These are phyloP conservation scores for Psittacara wagleri DNA, from an alignment of 2,113 vertebrate genomes.

Conservation along the genomic window DNA sequence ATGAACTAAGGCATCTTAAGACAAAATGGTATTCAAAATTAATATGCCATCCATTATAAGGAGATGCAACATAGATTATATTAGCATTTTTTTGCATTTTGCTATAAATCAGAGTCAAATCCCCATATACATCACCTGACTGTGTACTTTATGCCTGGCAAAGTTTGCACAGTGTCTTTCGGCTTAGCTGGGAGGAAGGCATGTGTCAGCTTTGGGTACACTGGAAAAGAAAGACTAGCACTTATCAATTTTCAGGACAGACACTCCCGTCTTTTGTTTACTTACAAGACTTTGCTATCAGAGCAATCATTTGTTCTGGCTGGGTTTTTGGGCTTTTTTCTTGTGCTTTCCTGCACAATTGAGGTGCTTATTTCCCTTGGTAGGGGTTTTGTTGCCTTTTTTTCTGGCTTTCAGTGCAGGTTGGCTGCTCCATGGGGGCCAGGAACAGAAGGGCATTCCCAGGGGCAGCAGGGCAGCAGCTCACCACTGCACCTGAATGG, in stretches of 20 bases:
- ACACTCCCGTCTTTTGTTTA: not conserved
- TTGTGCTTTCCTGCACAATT: not conserved
- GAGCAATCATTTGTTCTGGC: not conserved
- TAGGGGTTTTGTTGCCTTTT: not conserved
- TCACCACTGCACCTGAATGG: too few species aligned
- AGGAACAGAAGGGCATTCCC: rapidly evolving
- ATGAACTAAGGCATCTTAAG: conserved; percentile 30
- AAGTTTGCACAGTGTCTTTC: not conserved
- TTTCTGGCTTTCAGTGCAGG: rapidly evolving
- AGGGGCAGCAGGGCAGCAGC: not conserved
- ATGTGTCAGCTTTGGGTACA: rapidly evolving
- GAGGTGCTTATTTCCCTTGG: not conserved
- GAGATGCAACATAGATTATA: not conserved
- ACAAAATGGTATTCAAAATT: not conserved
- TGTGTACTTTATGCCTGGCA: not conserved
- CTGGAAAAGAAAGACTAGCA: not conserved
- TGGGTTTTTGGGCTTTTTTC: not conserved
- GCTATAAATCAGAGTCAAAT: not conserved
- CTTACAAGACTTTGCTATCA: not conserved
- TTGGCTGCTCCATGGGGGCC: not conserved
- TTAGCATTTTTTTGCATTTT: not conserved
- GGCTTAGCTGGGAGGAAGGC: not conserved
- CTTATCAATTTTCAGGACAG: not conserved
- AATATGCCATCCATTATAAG: not conserved
- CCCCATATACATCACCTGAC: not conserved